phyloP scores from a whole-genome alignment of 2,888 invertebrate species.

The Drosophila neoperkinsi region DNA sequence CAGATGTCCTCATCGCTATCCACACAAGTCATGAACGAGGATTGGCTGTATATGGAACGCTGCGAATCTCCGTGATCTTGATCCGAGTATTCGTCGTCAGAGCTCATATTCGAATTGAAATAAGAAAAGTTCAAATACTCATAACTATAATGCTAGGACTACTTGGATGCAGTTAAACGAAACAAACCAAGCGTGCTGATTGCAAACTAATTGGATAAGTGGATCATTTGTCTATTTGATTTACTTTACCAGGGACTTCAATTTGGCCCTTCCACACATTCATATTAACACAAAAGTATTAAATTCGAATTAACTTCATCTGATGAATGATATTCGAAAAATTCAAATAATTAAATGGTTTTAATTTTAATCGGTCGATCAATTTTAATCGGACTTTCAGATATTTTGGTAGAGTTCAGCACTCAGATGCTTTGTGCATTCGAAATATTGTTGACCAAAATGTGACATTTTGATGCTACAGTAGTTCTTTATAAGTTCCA shows the following conservation, averaged over 20 bases:
- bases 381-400: not conserved
- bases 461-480: not conserved
- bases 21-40: conserved; percentile 85
- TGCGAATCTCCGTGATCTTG: conserved; percentile 73
- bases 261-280: not conserved
- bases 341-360: not conserved
- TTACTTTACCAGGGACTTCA: not conserved
- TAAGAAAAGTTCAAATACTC: conserved; percentile 31
- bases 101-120: conserved; percentile 65
- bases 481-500: not conserved
- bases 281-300: not conserved
- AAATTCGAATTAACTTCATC: not conserved
- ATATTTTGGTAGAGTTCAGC: too few species aligned
- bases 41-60: conserved; percentile 51
- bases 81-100: conserved; percentile 70
- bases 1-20: conserved; percentile 93
- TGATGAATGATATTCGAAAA: not conserved
- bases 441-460: not conserved
- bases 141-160: conserved; percentile 30
- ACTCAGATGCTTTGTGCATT: too few species aligned
- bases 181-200: not conserved
- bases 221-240: not conserved
- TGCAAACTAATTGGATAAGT: not conserved
- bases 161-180: conserved; percentile 35
- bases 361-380: not conserved